A percentile compares a stretch with the other conserved stretches of the same genome.
phyloP scores from a whole-genome alignment of 2,113 vertebrate genomes.

The Chaetops frenatus region DNA sequence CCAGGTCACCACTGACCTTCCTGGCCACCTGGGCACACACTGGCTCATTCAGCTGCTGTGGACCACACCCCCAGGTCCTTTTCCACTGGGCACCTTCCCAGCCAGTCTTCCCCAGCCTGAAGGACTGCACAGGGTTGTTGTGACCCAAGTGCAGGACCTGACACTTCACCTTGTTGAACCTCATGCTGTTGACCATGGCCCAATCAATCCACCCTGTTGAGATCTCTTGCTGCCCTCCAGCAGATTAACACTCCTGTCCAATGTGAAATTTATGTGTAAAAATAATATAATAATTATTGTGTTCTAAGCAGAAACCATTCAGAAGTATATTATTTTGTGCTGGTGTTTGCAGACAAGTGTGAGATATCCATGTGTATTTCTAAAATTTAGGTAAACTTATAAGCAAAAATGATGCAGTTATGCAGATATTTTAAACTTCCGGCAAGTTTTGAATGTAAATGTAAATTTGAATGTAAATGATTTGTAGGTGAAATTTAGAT shows the following conservation, averaged over 20 bases:
- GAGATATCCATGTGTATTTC: neutral
- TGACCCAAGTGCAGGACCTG: neutral
- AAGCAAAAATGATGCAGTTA: neutral
- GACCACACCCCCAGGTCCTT: neutral
- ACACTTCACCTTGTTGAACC: neutral
- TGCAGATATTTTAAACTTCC: neutral
- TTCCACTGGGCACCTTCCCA: neutral
- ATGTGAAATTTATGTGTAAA: neutral
- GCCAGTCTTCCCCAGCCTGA: neutral
- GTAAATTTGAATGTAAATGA: neutral
- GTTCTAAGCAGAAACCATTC: neutral
- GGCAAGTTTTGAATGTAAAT: neutral
- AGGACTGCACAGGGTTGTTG: neutral
- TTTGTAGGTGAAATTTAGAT: neutral
- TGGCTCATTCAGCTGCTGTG: neutral
- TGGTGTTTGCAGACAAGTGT: neutral
- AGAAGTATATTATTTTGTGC: rapidly evolving
- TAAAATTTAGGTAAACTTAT: neutral
- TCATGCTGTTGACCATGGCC: neutral
- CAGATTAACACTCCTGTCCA: neutral
- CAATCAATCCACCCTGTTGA: neutral
- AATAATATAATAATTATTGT: neutral
- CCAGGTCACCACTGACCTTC: neutral
- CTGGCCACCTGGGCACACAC: rapidly evolving
- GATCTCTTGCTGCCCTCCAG: neutral